Percentiles rank a stretch among this genome's conserved stretches.
Conservation (phyloP, 2,113 vertebrate species). For the Cranoglanis bouderius region DNA sequence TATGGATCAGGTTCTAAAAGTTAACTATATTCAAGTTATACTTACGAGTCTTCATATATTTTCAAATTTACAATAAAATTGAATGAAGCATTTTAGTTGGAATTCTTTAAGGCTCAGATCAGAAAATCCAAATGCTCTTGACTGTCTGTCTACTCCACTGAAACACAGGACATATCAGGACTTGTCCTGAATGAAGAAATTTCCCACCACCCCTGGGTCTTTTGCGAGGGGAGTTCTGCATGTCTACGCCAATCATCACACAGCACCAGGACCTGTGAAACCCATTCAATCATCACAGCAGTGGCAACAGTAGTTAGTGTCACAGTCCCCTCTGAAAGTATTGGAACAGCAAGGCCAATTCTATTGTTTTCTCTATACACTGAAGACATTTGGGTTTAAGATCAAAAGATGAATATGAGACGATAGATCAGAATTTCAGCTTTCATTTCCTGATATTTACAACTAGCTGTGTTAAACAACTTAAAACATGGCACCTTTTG, state of each 20-base stretch:
- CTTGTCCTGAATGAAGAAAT: conserved; percentile 30
- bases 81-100: not conserved
- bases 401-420: too few relatives aligned
- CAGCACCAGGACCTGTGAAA: not conserved
- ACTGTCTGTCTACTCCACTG: conserved; percentile 40
- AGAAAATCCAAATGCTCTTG: conserved; percentile 43
- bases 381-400: too few relatives aligned
- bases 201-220: conserved; percentile 22
- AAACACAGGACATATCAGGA: not conserved
- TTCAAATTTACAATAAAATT: not conserved
- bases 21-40: not conserved
- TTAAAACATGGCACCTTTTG: too few relatives aligned
- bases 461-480: too few relatives aligned
- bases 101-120: conserved; percentile 6
- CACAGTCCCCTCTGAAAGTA: too few relatives aligned
- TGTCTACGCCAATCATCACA: conserved; percentile 17
- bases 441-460: too few relatives aligned
- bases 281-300: not conserved
- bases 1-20: not conserved
- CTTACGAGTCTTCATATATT: not conserved
- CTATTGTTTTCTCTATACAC: too few relatives aligned
- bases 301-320: conserved; percentile 11
- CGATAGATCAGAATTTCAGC: too few relatives aligned
- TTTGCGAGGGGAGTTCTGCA: not conserved
- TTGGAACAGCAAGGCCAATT: too few relatives aligned